Base-by-base conservation (phyloP, 1,140 invertebrate genomes). In the Neoseiulus cucumeris region DNA sequence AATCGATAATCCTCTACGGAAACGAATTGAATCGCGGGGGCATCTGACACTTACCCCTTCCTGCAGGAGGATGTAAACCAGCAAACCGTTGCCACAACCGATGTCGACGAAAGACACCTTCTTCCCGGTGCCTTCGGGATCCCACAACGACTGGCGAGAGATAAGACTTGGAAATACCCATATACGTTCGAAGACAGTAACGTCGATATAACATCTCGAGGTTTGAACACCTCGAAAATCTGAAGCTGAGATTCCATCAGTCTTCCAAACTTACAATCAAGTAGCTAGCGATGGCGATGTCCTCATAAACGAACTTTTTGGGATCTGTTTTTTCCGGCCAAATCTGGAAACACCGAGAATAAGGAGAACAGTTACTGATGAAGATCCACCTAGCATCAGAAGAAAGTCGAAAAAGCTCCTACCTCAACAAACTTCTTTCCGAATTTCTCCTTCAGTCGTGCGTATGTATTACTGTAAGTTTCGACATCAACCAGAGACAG, bases 31-130 rank as follows among this genome's bases (percentile, higher is more conserved):
- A 20, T 7, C 42, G 66, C 55, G 45, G 41, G 22, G 47, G 45
- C 51, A 44, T 51, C 30, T 42, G 30, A 29, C 4, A 65, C 72
- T 71, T 71, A 79, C 77, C 68, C 90, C 91, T 79, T 96, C 90
- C 68, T 80, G 80, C 41, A 81, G 82, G 9, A 96, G 78, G 67
- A 97, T 85, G 76, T 91, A 83, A 12, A 94, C 90, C 2, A 98
- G 78, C 14, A 98, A 78, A 22, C 95, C 94, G 80, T 98, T 98
- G 0, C 94, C 93, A 81, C 93, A 98, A 0, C 93, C 93, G 30
- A 97, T 77, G 77, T 98, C 93, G 1, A 93, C 81, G 80, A 97
- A 97, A 1, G 25, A 64, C 7, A 70, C 25, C 18, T 69, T 69
- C 42, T 70, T 70, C 29, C 68, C 66, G 59, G 70, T 25, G 20